These are phyloP conservation scores for Astreopora myriophthalma DNA, from an alignment of 64 coral and sea anemone genomes.

Conservation along the genomic window DNA sequence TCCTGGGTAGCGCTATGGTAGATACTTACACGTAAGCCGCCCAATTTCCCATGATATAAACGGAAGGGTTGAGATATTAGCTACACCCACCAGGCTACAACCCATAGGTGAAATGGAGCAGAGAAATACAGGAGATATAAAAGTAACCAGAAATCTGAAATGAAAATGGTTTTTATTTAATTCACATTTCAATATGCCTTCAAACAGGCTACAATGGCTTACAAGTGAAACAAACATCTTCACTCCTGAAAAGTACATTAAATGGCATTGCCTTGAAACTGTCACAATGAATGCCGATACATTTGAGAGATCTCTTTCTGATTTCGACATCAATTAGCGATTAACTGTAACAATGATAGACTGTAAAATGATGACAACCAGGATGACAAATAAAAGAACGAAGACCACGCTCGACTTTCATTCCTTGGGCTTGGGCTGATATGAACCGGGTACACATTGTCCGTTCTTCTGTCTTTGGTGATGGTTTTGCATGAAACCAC, in stretches of 20 bases:
- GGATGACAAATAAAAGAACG: background rate
- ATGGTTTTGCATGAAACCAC: background rate
- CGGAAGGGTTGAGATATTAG: background rate
- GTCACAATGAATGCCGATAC: background rate
- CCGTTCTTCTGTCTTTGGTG: background rate
- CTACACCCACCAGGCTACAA: background rate
- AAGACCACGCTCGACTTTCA: background rate
- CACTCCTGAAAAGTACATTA: background rate
- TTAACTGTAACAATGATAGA: background rate
- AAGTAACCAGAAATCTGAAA: background rate
- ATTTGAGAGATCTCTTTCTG: background rate
- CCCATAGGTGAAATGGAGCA: background rate
- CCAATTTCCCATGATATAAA: no score
- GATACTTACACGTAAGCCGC: no score
- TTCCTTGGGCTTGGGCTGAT: background rate
- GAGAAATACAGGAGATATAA: background rate
- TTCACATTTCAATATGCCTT: background rate
- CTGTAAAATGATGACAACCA: background rate
- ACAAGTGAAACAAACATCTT: background rate
- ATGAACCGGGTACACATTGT: background rate
- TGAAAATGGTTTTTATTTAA: background rate
- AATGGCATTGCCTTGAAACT: background rate
- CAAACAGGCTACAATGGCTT: background rate
- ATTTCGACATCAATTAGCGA: background rate
- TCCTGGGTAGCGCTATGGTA: background rate